Evolutionary conservation across 2,888 invertebrate species (phyloP).

Genomic region (Calameuta idolon): DNA sequence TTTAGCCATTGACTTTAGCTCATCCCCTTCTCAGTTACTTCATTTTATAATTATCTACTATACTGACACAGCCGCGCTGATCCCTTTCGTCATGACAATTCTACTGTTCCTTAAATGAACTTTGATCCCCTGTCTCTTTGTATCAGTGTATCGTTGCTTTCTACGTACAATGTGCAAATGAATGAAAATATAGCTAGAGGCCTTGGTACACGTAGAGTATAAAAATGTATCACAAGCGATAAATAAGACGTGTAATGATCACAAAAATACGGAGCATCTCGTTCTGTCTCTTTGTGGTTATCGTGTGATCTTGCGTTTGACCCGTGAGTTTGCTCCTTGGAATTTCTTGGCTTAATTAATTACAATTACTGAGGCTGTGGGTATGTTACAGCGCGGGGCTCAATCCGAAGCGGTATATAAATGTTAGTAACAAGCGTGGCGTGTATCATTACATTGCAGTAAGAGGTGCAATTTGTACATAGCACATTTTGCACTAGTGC

Average conservation of each 20-base stretch:
- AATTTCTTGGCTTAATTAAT: conserved; percentile 23
- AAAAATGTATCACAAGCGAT: not conserved
- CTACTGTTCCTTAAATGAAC: not conserved
- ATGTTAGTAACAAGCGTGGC: conserved; percentile 39
- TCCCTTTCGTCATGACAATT: not conserved
- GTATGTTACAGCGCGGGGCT: conserved; percentile 37
- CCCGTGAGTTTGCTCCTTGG: conserved; percentile 15
- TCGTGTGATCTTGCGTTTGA: conserved; percentile 15
- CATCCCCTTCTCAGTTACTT: not conserved
- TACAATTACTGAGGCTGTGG: conserved; percentile 35
- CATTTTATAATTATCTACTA: too few relatives aligned
- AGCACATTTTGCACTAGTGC: conserved; percentile 1
- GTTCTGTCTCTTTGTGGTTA: not conserved
- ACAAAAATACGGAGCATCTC: not conserved
- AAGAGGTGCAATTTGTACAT: conserved; percentile 46
- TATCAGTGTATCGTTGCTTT: not conserved
- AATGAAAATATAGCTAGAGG: not conserved
- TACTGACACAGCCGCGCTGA: not conserved
- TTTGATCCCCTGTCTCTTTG: not conserved
- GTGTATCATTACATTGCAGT: conserved; percentile 47
- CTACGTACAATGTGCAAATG: not conserved
- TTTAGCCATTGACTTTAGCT: conserved; percentile 15
- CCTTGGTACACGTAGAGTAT: not conserved
- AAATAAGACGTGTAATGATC: not conserved
- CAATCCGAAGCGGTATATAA: conserved; percentile 31